Evolutionary conservation across 2,113 vertebrate species (phyloP).

Genomic region (Sapayoa aenigma): DNA sequence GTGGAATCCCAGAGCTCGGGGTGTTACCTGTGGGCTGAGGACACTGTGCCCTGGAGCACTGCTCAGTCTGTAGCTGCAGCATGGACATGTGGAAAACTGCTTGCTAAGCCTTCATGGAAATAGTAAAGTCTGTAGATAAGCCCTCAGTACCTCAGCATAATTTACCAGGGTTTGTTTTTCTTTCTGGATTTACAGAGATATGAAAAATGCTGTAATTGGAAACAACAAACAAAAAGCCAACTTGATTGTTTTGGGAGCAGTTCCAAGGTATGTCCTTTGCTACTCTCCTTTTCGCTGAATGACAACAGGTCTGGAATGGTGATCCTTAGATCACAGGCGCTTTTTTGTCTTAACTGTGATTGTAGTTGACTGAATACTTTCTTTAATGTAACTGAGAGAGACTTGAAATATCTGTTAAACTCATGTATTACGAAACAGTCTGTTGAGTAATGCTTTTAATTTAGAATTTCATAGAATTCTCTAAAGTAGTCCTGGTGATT

Average conservation of each 20-base stretch:
- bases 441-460: constrained; percentile 40
- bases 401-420: constrained; percentile 31
- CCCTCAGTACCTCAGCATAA: constrained; percentile 65
- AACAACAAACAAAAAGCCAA: constrained; percentile 99
- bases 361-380: constrained; percentile 43
- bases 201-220: constrained; percentile 99
- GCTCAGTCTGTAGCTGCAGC: not conserved
- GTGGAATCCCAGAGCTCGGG: not conserved
- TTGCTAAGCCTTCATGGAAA: constrained; percentile 37
- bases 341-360: constrained; percentile 45
- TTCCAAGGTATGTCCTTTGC: constrained; percentile 87
- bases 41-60: not conserved
- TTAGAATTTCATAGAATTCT: constrained; percentile 7
- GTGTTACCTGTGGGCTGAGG: not conserved
- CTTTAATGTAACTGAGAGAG: constrained; percentile 16
- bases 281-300: constrained; percentile 67
- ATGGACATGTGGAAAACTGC: constrained; percentile 17
- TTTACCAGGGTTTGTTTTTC: constrained; percentile 71
- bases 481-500: not conserved
- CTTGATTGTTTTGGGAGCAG: constrained; percentile 97
- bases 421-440: constrained; percentile 7
- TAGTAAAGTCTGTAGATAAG: constrained; percentile 64
- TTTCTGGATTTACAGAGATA: constrained; percentile 88
- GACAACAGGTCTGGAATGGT: constrained; percentile 44
- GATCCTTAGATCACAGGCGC: constrained; percentile 43